Evolutionary conservation across 2,888 invertebrate species (phyloP).

Genomic region (Xylocampa areola): DNA sequence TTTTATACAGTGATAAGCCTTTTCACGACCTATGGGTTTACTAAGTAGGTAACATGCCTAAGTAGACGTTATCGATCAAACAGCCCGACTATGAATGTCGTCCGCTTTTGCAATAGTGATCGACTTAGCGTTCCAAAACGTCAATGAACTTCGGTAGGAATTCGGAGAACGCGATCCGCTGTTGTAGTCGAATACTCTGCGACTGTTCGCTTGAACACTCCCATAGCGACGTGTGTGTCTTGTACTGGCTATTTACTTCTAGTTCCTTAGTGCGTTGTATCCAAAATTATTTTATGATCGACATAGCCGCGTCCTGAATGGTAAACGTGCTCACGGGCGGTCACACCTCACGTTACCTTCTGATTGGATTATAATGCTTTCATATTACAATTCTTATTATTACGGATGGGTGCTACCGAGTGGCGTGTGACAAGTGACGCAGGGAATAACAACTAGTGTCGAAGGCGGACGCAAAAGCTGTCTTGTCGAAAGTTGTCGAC

Average conservation of each 20-base stretch:
- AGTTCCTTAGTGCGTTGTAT: constrained; percentile 77
- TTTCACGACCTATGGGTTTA: constrained; percentile 6
- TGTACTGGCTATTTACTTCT: constrained; percentile 72
- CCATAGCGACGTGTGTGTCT: constrained; percentile 70
- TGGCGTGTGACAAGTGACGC: constrained; percentile 80
- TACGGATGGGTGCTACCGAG: constrained; percentile 82
- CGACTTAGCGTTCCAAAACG: constrained; percentile 55
- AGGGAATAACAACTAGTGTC: constrained; percentile 83
- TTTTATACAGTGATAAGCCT: constrained; percentile 15
- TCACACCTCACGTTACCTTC: constrained; percentile 81
- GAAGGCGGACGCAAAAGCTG: constrained; percentile 65
- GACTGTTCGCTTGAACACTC: constrained; percentile 52
- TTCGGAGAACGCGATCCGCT: constrained; percentile 58
- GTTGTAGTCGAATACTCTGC: constrained; percentile 53
- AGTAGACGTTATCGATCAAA: constrained; percentile 60
- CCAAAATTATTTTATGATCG: constrained; percentile 86
- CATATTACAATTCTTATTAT: constrained; percentile 89
- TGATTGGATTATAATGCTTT: constrained; percentile 90
- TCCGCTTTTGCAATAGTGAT: constrained; percentile 52
- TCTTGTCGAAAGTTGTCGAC: constrained; percentile 56
- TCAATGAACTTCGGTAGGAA: constrained; percentile 63
- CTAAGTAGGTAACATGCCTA: constrained; percentile 20
- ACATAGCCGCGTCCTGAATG: constrained; percentile 79
- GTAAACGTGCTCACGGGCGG: constrained; percentile 83
- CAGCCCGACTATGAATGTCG: constrained; percentile 36